Evolutionary conservation across 2,113 vertebrate genomes (phyloP).

Genomic region (Labrus mixtus): DNA sequence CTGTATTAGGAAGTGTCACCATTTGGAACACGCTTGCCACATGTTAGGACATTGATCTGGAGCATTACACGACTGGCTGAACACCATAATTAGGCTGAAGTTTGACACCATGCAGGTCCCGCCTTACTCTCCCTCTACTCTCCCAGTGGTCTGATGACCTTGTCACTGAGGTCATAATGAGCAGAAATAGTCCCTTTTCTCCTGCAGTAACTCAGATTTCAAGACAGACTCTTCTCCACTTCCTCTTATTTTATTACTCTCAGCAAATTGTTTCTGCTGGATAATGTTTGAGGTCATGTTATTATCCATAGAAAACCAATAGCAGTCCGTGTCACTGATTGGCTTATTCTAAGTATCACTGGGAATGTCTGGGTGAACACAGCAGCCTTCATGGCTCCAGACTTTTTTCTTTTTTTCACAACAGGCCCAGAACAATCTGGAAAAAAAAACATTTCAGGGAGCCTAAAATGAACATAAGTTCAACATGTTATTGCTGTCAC

Average conservation of each 20-base stretch:
- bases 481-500: too few species aligned
- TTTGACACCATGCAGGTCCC: conserved; percentile 26
- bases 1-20: conserved; percentile 53
- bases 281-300: neutral
- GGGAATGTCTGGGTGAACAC: neutral
- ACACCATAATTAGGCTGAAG: conserved; percentile 47
- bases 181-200: conserved; percentile 30
- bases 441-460: too few species aligned
- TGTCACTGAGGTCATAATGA: conserved; percentile 9
- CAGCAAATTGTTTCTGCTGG: rapidly evolving
- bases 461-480: too few species aligned
- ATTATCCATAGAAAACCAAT: neutral
- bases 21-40: conserved; percentile 40
- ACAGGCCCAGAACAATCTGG: too few species aligned
- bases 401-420: neutral
- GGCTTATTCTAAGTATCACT: neutral
- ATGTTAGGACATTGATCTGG: conserved; percentile 51
- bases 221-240: conserved; percentile 3
- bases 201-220: neutral
- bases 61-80: conserved; percentile 39
- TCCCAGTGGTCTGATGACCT: conserved; percentile 14
- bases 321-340: neutral
- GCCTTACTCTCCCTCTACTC: conserved; percentile 5
- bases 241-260: neutral
- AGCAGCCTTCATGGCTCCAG: neutral